phyloP scores from a whole-genome alignment of 1,140 invertebrate genomes.

The Pogonomyrmex barbatus region DNA sequence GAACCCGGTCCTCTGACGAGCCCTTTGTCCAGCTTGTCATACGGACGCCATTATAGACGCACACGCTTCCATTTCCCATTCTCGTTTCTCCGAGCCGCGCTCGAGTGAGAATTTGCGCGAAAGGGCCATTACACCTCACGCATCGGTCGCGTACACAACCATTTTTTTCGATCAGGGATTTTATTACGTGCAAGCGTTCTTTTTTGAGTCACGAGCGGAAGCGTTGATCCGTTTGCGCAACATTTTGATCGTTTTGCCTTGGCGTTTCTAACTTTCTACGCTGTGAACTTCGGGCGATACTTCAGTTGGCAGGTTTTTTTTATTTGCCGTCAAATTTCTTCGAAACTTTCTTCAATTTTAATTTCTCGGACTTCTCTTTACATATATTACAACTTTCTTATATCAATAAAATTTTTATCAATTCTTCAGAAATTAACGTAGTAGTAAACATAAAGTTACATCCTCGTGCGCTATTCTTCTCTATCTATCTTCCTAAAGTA shows the following conservation, averaged over 20 bases:
- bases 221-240: constrained; percentile 14
- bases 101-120: constrained; percentile 48
- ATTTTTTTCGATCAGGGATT: constrained; percentile 60
- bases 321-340: neutral
- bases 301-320: neutral
- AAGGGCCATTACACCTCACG: constrained; percentile 52
- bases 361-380: neutral
- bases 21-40: constrained; percentile 62
- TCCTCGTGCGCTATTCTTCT: neutral
- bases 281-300: neutral
- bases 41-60: constrained; percentile 53
- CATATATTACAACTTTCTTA: neutral
- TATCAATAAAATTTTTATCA: neutral
- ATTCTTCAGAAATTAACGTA: neutral
- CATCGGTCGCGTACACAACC: constrained; percentile 51
- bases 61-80: constrained; percentile 57
- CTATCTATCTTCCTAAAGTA: neutral
- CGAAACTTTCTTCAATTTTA: neutral
- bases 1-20: constrained; percentile 53
- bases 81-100: constrained; percentile 32
- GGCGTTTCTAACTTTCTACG: constrained; percentile 13
- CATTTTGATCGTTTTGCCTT: constrained; percentile 19
- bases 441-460: neutral
- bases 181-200: constrained; percentile 43
- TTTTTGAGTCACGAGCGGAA: constrained; percentile 37